Percentiles rank a stretch among this genome's conserved stretches.
Evolutionary conservation across 2,888 invertebrate genomes (phyloP).

Genomic region (Stenodema calcarata): DNA sequence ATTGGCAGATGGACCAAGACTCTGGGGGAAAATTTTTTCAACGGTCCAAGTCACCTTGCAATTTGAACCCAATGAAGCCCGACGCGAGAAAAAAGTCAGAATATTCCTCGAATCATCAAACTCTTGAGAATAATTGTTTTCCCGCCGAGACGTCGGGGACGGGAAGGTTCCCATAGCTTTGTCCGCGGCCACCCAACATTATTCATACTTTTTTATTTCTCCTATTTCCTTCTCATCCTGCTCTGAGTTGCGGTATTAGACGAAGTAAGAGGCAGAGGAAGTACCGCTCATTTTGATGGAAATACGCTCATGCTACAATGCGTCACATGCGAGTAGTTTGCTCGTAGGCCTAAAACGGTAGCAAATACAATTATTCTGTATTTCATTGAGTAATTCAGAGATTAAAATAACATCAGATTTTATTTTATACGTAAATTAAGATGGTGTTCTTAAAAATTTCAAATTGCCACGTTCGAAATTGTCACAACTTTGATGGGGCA

Average conservation of each 20-base stretch:
- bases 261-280: neutral
- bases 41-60: neutral
- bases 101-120: neutral
- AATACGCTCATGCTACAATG: too few relatives aligned
- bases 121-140: neutral
- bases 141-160: neutral
- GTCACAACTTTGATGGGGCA: too few relatives aligned
- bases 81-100: neutral
- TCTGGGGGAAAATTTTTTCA: too few relatives aligned
- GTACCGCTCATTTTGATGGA: neutral
- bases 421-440: too few relatives aligned
- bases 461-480: too few relatives aligned
- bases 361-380: too few relatives aligned
- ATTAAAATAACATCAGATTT: too few relatives aligned
- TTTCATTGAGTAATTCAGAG: too few relatives aligned
- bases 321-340: too few relatives aligned
- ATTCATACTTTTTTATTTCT: neutral
- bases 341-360: too few relatives aligned
- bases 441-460: too few relatives aligned
- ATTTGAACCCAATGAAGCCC: neutral
- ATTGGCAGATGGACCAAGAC: neutral
- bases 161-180: neutral
- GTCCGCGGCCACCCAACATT: neutral
- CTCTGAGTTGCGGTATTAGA: neutral
- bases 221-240: neutral